Evolutionary conservation across 2,888 invertebrate species (phyloP), one percentile per base, ranked within the genome.

Genomic region (Chrysomela aeneicollis): DNA sequence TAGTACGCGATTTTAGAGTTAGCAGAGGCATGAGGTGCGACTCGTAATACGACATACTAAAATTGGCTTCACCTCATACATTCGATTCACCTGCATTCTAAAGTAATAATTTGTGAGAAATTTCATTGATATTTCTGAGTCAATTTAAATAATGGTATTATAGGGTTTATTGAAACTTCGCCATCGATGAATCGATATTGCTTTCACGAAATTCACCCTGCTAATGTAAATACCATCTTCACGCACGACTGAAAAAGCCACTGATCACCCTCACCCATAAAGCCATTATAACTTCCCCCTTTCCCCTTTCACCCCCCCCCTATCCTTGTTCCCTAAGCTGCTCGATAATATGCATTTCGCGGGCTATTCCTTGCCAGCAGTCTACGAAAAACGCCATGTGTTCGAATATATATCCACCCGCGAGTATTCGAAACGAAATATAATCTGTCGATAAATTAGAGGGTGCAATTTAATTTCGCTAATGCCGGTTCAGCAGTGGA

Each of bases 401-500:
- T 76, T 74, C 74, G 71, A 71, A 74, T 73, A 75, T 70, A 72
- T 66, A 60, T 57, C 37, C 15, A n/a, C 42, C 3, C 15, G 42
- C 42, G 42, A 42, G 12, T 42, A 42, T 42, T 42, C 51, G n/a
- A 71, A 75, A 76, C 75, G 77, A 77, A 74, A 77, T 76, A 75
- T 74, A 76, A 74, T 75, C 75, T 75, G 75, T 78, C 77, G 74
- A 78, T 78, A 78, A 78, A 78, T 77, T 78, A 76, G 74, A 42
- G 74, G 74, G 67, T 64, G 72, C 73, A 78, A 78, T 78, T 78
- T 77, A 76, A 78, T 78, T 78, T 78, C 68, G 72, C 75, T 76
- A 78, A 78, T 78, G 76, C 75, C 65, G 73, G 74, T 72, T 76
- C 70, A 74, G 73, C 74, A 70, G 65, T 67, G 74, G 76, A 76